Evolutionary conservation across 2,113 vertebrate genomes (phyloP).

Genomic region (Gadus macrocephalus): DNA sequence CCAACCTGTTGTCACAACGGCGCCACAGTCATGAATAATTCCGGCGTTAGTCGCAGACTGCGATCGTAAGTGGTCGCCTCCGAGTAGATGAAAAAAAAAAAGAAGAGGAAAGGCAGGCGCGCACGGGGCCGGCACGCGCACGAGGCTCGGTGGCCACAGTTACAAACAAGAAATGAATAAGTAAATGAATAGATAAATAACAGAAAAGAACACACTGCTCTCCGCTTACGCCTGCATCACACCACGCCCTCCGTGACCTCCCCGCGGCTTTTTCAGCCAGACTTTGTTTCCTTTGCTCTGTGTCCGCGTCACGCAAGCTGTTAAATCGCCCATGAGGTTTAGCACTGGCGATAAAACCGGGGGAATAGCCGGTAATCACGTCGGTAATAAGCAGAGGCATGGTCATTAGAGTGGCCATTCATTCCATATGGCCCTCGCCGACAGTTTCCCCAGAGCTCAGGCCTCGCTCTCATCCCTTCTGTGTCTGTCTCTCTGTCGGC

Average conservation of each 20-base stretch:
- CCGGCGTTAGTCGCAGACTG: constrained; percentile 7
- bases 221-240: too few relatives aligned
- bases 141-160: too few relatives aligned
- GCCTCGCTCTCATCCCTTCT: too few relatives aligned
- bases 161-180: too few relatives aligned
- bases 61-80: too few relatives aligned
- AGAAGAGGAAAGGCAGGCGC: too few relatives aligned
- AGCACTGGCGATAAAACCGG: constrained; percentile 61
- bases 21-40: constrained; percentile 40
- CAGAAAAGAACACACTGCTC: too few relatives aligned
- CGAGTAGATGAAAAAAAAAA: too few relatives aligned
- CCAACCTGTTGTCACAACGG: constrained; percentile 18
- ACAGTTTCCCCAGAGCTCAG: too few relatives aligned
- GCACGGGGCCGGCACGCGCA: too few relatives aligned
- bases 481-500: too few relatives aligned
- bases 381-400: constrained; percentile 58
- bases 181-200: too few relatives aligned
- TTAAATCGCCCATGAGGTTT: constrained; percentile 56
- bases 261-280: constrained; percentile 33
- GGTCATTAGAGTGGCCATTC: constrained; percentile 62
- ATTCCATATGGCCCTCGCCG: constrained; percentile 35
- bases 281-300: constrained; percentile 43
- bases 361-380: constrained; percentile 69
- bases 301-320: constrained; percentile 20
- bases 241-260: neutral